Conservation (phyloP, 2,888 invertebrate genomes). For the Crepidodera aurea region DNA sequence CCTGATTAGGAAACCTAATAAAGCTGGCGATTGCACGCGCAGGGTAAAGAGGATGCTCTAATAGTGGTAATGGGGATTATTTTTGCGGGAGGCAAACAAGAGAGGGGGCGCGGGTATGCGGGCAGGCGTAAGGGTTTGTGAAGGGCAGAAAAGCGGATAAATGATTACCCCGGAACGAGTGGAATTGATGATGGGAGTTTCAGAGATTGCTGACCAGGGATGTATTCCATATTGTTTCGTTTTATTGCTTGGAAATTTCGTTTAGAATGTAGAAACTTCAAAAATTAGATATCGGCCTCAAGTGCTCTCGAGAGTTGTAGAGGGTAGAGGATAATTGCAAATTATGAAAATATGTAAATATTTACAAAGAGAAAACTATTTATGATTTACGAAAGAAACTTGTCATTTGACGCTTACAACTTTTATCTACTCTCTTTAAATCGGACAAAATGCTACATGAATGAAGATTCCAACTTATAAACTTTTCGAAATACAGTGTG, state of each 20-base stretch:
- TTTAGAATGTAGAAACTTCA: no score
- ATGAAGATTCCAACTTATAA: no score
- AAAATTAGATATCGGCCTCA: no score
- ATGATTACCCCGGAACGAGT: constrained; percentile 51
- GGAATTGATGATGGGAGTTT: constrained; percentile 48
- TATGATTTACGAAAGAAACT: no score
- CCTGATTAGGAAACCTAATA: constrained; percentile 1
- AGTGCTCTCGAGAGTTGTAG: no score
- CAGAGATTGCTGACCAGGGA: constrained; percentile 30
- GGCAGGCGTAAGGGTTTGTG: constrained; percentile 5
- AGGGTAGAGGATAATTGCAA: no score
- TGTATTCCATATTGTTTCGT: neutral
- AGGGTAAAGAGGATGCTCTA: constrained; percentile 41
- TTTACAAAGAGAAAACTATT: no score
- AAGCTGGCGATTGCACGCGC: constrained; percentile 3
- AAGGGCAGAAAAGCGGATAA: constrained; percentile 45
- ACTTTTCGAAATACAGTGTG: no score
- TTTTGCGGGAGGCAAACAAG: constrained; percentile 50
- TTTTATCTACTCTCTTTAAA: no score
- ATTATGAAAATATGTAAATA: no score
- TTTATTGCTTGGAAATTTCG: neutral
- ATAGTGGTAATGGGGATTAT: constrained; percentile 52
- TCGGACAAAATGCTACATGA: no score
- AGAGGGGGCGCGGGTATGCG: constrained; percentile 25
- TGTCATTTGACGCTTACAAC: no score